These are phyloP conservation scores for Taxidea taxus DNA, from an alignment of 2,113 vertebrate genomes.

Conservation along the genomic window DNA sequence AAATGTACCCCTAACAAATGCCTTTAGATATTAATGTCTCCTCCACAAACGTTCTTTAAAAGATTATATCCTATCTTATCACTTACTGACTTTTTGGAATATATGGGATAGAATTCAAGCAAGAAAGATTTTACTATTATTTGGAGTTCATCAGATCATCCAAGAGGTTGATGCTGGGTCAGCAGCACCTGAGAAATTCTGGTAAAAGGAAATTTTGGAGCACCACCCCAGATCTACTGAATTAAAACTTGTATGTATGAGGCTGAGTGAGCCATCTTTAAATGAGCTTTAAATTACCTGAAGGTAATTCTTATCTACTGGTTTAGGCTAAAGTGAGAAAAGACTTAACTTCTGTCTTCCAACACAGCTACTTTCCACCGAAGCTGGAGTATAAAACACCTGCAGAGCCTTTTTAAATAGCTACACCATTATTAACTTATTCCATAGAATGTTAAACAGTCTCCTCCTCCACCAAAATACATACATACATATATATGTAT, in stretches of 20 bases:
- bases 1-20: neutral
- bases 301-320: neutral
- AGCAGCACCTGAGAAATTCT: neutral
- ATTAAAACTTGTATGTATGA: neutral
- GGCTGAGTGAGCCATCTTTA: neutral
- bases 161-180: neutral
- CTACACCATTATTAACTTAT: neutral
- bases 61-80: neutral
- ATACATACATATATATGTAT: neutral
- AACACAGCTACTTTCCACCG: neutral
- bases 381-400: neutral
- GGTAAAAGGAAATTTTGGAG: neutral
- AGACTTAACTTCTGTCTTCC: neutral
- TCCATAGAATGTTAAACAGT: neutral
- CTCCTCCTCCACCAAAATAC: neutral
- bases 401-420: neutral
- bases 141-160: neutral
- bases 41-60: neutral
- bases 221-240: neutral
- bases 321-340: neutral
- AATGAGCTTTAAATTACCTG: neutral
- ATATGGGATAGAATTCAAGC: neutral
- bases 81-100: neutral
- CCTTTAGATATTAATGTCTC: neutral
- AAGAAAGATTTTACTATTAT: neutral